Percentiles rank a stretch among this genome's conserved stretches.
Evolutionary conservation across 1,140 invertebrate genomes (phyloP).

Genomic region (Hyles vespertilio): DNA sequence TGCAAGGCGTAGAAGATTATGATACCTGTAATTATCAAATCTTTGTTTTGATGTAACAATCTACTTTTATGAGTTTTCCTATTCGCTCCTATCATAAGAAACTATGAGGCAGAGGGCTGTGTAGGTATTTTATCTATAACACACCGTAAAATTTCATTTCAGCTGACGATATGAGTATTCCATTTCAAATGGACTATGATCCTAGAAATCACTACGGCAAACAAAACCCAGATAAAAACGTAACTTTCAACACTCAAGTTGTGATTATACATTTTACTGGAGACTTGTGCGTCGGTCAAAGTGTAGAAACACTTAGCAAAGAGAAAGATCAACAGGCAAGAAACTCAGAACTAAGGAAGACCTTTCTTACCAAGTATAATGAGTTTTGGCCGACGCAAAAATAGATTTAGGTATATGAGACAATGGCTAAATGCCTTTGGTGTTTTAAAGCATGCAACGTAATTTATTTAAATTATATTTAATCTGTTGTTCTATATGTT

Average conservation of each 20-base stretch:
- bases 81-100: no score
- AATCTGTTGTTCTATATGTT: slow-evolving; percentile 35
- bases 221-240: slow-evolving; percentile 57
- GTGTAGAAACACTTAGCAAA: slow-evolving; percentile 67
- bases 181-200: slow-evolving; percentile 47
- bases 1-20: slow-evolving; percentile 42
- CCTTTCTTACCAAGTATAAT: slow-evolving; percentile 66
- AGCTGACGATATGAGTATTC: slow-evolving; percentile 39
- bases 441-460: slow-evolving; percentile 5
- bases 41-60: neutral
- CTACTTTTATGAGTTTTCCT: no score
- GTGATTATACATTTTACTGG: slow-evolving; percentile 68
- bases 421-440: no score
- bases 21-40: slow-evolving; percentile 22
- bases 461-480: slow-evolving; percentile 25
- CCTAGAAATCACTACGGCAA: slow-evolving; percentile 46
- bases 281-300: slow-evolving; percentile 64
- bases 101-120: no score
- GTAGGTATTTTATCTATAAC: no score
- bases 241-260: slow-evolving; percentile 68
- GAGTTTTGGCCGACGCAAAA: slow-evolving; percentile 66
- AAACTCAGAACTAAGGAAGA: slow-evolving; percentile 66
- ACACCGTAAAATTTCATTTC: slow-evolving; percentile 11
- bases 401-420: slow-evolving; percentile 27
- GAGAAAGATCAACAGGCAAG: slow-evolving; percentile 68